phyloP scores from a whole-genome alignment of 2,797 vertebrate genomes.

The Aphelocoma californica region DNA sequence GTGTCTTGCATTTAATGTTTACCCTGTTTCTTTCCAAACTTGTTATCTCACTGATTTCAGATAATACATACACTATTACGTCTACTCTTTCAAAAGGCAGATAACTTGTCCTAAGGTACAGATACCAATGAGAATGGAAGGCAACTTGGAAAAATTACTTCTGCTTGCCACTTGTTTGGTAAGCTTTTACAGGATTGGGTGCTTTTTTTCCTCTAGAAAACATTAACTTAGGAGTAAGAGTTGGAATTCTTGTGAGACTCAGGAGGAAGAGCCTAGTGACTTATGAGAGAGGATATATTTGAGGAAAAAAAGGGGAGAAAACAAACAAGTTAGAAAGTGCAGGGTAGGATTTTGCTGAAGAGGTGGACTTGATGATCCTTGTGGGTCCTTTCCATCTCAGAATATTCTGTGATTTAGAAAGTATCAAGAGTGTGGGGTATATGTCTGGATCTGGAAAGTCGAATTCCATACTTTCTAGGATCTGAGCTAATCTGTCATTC shows the following conservation, averaged over 20 bases:
- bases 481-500: background rate
- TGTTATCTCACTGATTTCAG: background rate
- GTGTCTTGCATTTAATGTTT: background rate
- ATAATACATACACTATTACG: background rate
- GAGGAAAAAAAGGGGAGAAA: background rate
- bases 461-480: background rate
- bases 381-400: background rate
- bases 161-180: background rate
- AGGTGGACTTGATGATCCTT: fast-evolving
- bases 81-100: background rate
- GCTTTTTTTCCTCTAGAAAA: background rate
- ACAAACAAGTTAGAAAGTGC: background rate
- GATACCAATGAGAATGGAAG: background rate
- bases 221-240: background rate
- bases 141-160: background rate
- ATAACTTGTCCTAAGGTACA: background rate
- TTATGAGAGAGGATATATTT: background rate
- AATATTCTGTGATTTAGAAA: background rate
- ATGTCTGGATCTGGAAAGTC: background rate
- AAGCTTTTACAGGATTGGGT: background rate
- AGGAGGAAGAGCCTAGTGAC: background rate
- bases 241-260: background rate
- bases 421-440: background rate
- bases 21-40: background rate
- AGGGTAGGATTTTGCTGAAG: background rate